A percentile compares a stretch with the other conserved stretches of the same genome.
These are phyloP conservation scores for Didymodactylos carnosus DNA, from an alignment of 2,888 invertebrate genomes.

Conservation along the genomic window DNA sequence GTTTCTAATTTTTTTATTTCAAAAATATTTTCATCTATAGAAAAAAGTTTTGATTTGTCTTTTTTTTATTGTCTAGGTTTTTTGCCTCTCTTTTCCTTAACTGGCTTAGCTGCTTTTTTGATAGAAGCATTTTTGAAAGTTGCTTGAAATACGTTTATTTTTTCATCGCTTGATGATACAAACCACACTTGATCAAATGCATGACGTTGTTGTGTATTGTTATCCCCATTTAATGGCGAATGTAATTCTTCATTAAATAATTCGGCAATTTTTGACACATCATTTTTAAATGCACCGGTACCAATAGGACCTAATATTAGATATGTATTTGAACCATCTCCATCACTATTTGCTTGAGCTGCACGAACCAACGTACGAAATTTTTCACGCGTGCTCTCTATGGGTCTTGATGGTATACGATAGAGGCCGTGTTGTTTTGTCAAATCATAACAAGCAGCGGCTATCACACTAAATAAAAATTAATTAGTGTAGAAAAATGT, in stretches of 20 bases:
- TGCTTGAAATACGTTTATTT: background rate
- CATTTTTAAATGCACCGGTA: background rate
- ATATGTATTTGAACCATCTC: background rate
- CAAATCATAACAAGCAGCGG: background rate
- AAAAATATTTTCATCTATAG: too few species aligned
- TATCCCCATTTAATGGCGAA: background rate
- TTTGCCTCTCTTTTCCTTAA: too few species aligned
- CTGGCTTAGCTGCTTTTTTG: too few species aligned
- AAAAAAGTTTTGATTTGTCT: too few species aligned
- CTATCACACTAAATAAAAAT: too few species aligned
- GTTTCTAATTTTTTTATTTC: too few species aligned
- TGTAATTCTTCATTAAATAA: background rate
- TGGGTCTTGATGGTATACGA: background rate
- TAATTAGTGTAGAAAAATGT: too few species aligned
- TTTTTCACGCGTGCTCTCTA: background rate
- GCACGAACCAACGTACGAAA: background rate
- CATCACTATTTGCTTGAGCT: background rate
- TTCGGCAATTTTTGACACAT: background rate
- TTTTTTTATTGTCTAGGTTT: too few species aligned
- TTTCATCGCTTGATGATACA: background rate
- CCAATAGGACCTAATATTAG: background rate
- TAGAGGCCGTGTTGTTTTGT: background rate
- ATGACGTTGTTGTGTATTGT: background rate
- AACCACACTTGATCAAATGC: background rate
- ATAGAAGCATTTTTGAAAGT: background rate